Conservation (phyloP, 2,113 vertebrate species). For the Apaloderma vittatum region DNA sequence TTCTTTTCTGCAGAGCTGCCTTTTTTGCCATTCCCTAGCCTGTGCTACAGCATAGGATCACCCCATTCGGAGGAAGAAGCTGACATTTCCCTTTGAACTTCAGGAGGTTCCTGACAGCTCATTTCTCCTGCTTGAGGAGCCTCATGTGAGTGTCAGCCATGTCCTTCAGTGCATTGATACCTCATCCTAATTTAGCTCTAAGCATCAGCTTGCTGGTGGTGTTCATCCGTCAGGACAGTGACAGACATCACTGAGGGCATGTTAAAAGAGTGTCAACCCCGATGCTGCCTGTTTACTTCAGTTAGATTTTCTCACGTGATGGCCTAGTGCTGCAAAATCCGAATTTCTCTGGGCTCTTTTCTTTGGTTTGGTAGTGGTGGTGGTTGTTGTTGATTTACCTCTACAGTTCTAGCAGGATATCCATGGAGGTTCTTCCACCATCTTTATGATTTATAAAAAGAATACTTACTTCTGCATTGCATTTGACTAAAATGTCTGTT, state of each 20-base stretch:
- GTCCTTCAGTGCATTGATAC: neutral
- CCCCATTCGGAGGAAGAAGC: neutral
- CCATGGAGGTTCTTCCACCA: neutral
- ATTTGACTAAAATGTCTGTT: neutral
- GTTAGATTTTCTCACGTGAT: neutral
- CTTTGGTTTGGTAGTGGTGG: neutral
- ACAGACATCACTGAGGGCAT: neutral
- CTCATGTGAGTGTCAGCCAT: accelerated
- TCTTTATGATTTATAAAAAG: neutral
- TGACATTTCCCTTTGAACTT: neutral
- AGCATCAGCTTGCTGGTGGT: neutral
- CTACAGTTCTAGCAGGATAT: neutral
- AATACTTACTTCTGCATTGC: neutral
- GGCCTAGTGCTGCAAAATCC: neutral
- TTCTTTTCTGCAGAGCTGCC: neutral
- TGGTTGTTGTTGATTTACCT: neutral
- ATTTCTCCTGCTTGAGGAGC: neutral
- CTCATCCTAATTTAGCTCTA: neutral
- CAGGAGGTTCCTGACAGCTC: neutral
- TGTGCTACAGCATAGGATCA: neutral
- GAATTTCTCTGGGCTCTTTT: neutral
- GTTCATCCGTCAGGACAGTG: neutral
- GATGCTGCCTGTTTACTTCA: neutral
- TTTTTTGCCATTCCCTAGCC: neutral
- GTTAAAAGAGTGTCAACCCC: neutral